Conservation (phyloP, 2,888 invertebrate genomes). For the Eupelmus urozonus region DNA sequence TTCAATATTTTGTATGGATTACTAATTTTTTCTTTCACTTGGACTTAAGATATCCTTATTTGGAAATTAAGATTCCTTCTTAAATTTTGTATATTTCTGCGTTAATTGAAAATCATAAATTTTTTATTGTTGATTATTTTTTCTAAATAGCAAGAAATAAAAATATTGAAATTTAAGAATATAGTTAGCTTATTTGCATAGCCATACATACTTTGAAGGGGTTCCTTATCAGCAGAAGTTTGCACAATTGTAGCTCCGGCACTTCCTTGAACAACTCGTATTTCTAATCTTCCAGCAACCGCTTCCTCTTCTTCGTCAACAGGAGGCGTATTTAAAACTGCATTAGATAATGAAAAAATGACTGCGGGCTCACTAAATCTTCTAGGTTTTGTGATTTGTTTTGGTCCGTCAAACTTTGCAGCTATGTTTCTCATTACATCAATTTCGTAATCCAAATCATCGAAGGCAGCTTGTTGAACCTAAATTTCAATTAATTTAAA, state of each 20-base stretch:
- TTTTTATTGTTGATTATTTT: too few species aligned
- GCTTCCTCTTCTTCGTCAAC: conserved; percentile 80
- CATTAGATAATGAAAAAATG: conserved; percentile 65
- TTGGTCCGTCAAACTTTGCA: conserved; percentile 79
- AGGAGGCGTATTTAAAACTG: conserved; percentile 66
- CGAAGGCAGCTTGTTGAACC: conserved; percentile 91
- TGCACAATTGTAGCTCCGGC: conserved; percentile 75
- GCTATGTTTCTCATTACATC: conserved; percentile 91
- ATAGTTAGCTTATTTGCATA: too few species aligned
- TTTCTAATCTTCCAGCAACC: conserved; percentile 89
- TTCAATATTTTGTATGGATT: too few species aligned
- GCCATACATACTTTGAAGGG: conserved; percentile 69
- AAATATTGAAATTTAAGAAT: too few species aligned
- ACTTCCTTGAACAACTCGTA: conserved; percentile 81
- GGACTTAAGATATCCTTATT: too few species aligned
- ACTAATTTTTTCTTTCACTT: too few species aligned
- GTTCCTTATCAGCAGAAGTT: conserved; percentile 74
- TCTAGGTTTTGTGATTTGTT: conserved; percentile 64
- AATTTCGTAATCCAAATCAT: conserved; percentile 87
- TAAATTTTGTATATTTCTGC: too few species aligned
- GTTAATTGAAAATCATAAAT: too few species aligned
- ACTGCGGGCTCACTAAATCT: conserved; percentile 76
- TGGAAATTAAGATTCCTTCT: too few species aligned
- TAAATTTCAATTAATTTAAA: conserved; percentile 48
- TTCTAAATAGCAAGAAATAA: too few species aligned